A percentile compares a stretch with the other conserved stretches of the same genome.
phyloP scores from a whole-genome alignment of 1,140 invertebrate genomes.

The Drosophila elegans region DNA sequence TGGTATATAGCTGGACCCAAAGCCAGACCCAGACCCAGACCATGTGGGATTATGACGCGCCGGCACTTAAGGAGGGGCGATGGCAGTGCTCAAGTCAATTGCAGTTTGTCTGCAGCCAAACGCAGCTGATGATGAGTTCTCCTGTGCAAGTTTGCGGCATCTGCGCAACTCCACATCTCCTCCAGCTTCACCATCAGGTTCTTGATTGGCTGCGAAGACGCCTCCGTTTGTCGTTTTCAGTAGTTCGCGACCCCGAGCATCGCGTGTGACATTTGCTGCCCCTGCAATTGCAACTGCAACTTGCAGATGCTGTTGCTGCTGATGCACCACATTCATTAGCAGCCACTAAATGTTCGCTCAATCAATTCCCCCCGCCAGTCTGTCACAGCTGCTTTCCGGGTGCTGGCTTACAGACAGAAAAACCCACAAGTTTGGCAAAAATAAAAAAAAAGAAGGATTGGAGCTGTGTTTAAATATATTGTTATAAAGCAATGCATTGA shows the following conservation, averaged over 20 bases:
- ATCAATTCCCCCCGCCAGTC: constrained; percentile 58
- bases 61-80: constrained; percentile 61
- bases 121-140: constrained; percentile 43
- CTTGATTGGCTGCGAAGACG: constrained; percentile 66
- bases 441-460: too few species aligned
- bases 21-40: constrained; percentile 68
- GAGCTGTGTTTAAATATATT: too few species aligned
- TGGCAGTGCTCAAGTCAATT: constrained; percentile 56
- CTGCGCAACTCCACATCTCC: constrained; percentile 11
- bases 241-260: constrained; percentile 73
- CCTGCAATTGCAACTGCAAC: constrained; percentile 42
- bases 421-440: not conserved
- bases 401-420: constrained; percentile 18
- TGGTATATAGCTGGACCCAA: constrained; percentile 6
- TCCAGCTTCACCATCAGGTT: constrained; percentile 23
- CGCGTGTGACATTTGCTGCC: constrained; percentile 77
- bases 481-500: too few species aligned
- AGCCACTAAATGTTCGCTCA: constrained; percentile 80
- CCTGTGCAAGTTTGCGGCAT: constrained; percentile 9
- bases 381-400: constrained; percentile 60
- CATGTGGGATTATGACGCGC: constrained; percentile 78
- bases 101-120: constrained; percentile 33
- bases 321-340: constrained; percentile 81
- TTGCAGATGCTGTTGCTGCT: constrained; percentile 31
- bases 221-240: constrained; percentile 53